Evolutionary conservation across 1,140 invertebrate genomes (phyloP).

Genomic region (Drosophila aff.): DNA sequence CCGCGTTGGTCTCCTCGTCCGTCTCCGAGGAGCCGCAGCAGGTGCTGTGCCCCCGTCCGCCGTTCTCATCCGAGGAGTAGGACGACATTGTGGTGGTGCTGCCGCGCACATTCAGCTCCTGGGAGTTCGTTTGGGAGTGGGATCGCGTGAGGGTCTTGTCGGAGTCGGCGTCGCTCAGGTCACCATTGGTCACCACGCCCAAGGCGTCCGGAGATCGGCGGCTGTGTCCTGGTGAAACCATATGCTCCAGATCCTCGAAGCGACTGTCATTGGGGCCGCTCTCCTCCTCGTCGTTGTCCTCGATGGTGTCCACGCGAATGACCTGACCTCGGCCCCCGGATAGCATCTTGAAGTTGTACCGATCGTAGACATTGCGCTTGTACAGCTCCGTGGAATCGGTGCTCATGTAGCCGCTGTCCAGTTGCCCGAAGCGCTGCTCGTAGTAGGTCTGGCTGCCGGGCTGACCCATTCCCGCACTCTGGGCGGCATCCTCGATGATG

Average conservation of each 20-base stretch:
- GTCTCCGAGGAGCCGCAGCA: conserved; percentile 80
- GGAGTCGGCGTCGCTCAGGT: conserved; percentile 76
- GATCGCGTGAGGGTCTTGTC: conserved; percentile 75
- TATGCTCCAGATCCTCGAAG: conserved; percentile 82
- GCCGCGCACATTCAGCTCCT: conserved; percentile 55
- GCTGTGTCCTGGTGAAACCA: conserved; percentile 63
- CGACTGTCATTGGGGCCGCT: conserved; percentile 58
- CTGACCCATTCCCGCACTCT: conserved; percentile 29
- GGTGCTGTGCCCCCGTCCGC: conserved; percentile 62
- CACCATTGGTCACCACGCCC: conserved; percentile 19
- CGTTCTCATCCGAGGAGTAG: conserved; percentile 74
- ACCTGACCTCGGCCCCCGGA: conserved; percentile 63
- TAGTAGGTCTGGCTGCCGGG: conserved; percentile 75
- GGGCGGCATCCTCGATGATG: conserved; percentile 71
- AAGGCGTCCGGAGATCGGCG: conserved; percentile 20
- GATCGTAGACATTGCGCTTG: conserved; percentile 81
- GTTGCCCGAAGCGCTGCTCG: conserved; percentile 78
- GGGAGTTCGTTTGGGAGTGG: conserved; percentile 55
- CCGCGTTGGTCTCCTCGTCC: conserved; percentile 90
- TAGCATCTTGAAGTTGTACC: conserved; percentile 82
- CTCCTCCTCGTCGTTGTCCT: conserved; percentile 82
- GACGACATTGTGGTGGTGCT: conserved; percentile 56
- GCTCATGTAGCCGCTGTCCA: conserved; percentile 91
- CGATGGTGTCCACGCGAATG: conserved; percentile 81
- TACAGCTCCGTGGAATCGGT: conserved; percentile 89